phyloP scores from a whole-genome alignment of 2,888 invertebrate species.

The Ochropacha duplaris region DNA sequence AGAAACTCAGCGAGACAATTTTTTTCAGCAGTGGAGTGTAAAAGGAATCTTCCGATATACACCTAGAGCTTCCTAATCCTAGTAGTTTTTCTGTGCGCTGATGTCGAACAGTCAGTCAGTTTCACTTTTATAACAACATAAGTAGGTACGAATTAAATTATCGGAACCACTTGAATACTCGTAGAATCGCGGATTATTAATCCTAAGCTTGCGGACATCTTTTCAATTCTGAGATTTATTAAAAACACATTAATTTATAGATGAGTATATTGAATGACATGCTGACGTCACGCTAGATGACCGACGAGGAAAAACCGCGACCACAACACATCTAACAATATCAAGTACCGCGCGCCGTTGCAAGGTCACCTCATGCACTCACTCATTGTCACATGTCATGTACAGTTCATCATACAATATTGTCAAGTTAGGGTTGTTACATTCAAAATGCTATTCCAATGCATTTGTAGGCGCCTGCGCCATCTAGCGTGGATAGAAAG shows the following conservation, averaged over 20 bases:
- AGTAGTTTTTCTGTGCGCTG: too few relatives aligned
- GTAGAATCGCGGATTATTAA: neutral
- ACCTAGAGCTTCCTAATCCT: too few relatives aligned
- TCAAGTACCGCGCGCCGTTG: neutral
- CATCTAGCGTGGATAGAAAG: too few relatives aligned
- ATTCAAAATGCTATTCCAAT: neutral
- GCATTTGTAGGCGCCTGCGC: too few relatives aligned
- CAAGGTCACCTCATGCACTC: conserved; percentile 7
- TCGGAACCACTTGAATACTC: too few relatives aligned
- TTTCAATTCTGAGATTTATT: neutral
- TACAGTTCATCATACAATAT: neutral
- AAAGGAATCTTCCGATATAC: too few relatives aligned
- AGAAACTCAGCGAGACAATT: too few relatives aligned
- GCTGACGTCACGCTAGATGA: conserved; percentile 1
- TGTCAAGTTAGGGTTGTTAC: neutral
- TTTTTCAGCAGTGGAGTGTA: too few relatives aligned
- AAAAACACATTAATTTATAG: neutral
- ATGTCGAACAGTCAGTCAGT: too few relatives aligned
- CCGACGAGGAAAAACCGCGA: conserved; percentile 12
- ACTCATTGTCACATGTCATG: neutral
- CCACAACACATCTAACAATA: conserved; percentile 5
- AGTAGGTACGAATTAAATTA: neutral
- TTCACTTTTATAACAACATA: too few relatives aligned
- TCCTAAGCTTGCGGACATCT: neutral
- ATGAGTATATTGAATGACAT: neutral